Conservation (phyloP, 2,113 vertebrate species). For the Nibea coibor region DNA sequence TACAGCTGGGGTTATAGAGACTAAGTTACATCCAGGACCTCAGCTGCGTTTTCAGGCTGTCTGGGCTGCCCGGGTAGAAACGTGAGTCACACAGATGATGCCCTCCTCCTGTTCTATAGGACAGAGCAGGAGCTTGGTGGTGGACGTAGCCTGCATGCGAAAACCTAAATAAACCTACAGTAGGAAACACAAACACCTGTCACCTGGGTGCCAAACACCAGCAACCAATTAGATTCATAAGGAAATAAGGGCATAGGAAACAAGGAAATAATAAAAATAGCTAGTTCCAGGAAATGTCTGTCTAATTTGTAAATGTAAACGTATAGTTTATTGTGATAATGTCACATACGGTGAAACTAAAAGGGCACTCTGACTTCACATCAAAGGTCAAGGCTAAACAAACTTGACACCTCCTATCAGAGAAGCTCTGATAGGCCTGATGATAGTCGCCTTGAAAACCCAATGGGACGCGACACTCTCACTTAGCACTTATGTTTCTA, state of each 20-base stretch:
- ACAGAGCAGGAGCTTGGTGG: constrained; percentile 21
- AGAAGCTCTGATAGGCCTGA: constrained; percentile 33
- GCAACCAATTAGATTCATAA: constrained; percentile 65
- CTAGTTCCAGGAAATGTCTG: no score
- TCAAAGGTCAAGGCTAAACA: constrained; percentile 34
- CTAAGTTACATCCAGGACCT: constrained; percentile 45
- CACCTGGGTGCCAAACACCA: constrained; percentile 73
- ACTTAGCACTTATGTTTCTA: constrained; percentile 56
- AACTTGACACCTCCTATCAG: constrained; percentile 41
- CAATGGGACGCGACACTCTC: constrained; percentile 45
- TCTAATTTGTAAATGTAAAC: no score
- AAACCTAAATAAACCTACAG: constrained; percentile 76
- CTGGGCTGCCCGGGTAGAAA: constrained; percentile 40
- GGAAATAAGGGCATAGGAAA: constrained; percentile 35
- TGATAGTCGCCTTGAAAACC: constrained; percentile 30
- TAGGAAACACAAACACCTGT: constrained; percentile 75
- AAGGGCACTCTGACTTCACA: background rate
- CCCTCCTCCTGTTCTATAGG: constrained; percentile 60
- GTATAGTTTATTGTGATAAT: background rate
- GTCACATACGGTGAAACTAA: background rate
- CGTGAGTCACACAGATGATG: constrained; percentile 62
- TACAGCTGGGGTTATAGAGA: constrained; percentile 61
- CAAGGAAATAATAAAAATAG: background rate
- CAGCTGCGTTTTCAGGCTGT: constrained; percentile 46
- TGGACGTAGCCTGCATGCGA: constrained; percentile 69